Evolutionary conservation across 2,797 vertebrate genomes (phyloP).

Genomic region (Hyperoplus immaculatus): DNA sequence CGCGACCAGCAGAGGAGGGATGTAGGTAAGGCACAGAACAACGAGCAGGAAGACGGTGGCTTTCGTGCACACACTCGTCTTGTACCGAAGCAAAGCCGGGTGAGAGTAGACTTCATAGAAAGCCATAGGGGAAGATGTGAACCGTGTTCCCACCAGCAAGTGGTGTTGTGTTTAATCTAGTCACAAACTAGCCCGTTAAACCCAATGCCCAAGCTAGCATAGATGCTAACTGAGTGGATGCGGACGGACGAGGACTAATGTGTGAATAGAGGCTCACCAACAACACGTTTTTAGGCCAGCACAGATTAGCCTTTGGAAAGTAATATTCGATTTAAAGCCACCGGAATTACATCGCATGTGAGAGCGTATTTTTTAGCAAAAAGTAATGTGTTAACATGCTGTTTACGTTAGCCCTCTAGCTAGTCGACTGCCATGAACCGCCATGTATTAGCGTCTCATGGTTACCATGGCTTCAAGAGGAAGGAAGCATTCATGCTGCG

Average conservation of each 20-base stretch:
- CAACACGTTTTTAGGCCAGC: not conserved
- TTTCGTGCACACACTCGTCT: constrained; percentile 89
- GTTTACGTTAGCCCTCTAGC: constrained; percentile 1
- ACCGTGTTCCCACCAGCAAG: not conserved
- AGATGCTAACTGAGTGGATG: constrained; percentile 20
- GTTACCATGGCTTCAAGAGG: constrained; percentile 79
- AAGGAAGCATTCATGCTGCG: constrained; percentile 42
- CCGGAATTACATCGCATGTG: not conserved
- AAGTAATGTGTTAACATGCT: not conserved
- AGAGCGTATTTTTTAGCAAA: not conserved
- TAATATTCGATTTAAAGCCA: not conserved
- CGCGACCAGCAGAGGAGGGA: constrained; percentile 92
- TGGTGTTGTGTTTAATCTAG: not conserved
- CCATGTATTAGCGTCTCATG: constrained; percentile 73
- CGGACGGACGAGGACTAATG: not conserved
- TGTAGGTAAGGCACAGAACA: constrained; percentile 89
- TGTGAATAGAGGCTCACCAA: not conserved
- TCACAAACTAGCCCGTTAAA: constrained; percentile 4
- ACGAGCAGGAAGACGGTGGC: constrained; percentile 88
- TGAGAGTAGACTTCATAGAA: constrained; percentile 91
- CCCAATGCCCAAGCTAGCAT: constrained; percentile 23
- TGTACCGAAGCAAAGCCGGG: constrained; percentile 87
- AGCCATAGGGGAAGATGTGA: constrained; percentile 81
- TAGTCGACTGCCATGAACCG: not conserved
- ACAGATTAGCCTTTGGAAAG: no score